phyloP scores from a whole-genome alignment of 2,888 invertebrate species.

The Pristionchus arcanus region DNA sequence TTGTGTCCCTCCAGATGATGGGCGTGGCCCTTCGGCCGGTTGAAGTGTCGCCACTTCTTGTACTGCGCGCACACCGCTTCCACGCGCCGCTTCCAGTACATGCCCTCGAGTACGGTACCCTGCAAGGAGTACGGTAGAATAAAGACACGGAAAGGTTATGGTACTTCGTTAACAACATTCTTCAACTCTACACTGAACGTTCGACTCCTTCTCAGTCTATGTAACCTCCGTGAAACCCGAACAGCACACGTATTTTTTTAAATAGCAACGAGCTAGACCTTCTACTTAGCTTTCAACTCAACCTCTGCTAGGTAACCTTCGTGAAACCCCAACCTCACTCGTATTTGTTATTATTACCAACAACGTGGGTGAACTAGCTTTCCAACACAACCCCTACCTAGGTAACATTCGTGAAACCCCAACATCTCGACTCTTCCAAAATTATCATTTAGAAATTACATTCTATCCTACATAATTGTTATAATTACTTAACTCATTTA shows the following conservation, averaged over 20 bases:
- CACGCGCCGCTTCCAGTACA: conserved; percentile 98
- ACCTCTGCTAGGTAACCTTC: no score
- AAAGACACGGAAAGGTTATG: background rate
- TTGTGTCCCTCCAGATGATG: conserved; percentile 59
- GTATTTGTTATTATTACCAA: no score
- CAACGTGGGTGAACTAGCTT: no score
- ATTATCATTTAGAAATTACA: no score
- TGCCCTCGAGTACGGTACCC: conserved; percentile 98
- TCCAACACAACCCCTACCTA: no score
- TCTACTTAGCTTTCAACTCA: no score
- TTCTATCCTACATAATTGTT: background rate
- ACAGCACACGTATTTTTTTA: no score
- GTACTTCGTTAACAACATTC: background rate
- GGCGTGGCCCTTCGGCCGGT: conserved; percentile 58
- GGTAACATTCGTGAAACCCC: background rate
- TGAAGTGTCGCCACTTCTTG: conserved; percentile 96
- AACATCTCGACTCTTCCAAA: background rate
- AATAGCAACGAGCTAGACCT: no score
- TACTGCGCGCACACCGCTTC: conserved; percentile 98
- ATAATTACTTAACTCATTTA: background rate
- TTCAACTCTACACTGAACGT: no score
- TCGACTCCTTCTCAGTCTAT: no score
- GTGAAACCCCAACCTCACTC: no score
- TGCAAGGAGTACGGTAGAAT: conserved; percentile 79
- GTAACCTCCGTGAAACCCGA: no score